Conservation (phyloP, 2,797 vertebrate species). For the Pampus argenteus region DNA sequence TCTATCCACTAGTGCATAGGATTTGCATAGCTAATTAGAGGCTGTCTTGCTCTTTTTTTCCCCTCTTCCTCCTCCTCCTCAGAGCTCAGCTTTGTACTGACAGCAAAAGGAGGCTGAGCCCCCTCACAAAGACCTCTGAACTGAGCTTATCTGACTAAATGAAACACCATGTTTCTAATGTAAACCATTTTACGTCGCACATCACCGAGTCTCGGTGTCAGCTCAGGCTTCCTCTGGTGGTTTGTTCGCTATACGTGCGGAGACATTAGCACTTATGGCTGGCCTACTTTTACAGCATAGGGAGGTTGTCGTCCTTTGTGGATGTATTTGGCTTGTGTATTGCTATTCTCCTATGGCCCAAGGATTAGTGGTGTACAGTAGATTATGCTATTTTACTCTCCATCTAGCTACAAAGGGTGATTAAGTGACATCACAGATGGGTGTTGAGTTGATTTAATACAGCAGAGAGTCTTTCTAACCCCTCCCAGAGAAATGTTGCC, state of each 20-base stretch:
- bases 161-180: conserved; percentile 76
- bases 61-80: conserved; percentile 50
- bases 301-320: conserved; percentile 49
- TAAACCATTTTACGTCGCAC: conserved; percentile 75
- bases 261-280: conserved; percentile 38
- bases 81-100: conserved; percentile 82
- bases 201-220: conserved; percentile 59
- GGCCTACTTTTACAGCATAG: conserved; percentile 64
- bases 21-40: conserved; percentile 88
- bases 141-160: conserved; percentile 82
- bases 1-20: conserved; percentile 75
- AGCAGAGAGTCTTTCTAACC: neutral
- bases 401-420: conserved; percentile 29
- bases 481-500: conserved; percentile 1
- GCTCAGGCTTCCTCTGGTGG: conserved; percentile 47
- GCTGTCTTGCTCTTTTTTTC: conserved; percentile 55
- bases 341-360: conserved; percentile 24
- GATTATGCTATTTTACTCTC: conserved; percentile 47
- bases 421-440: conserved; percentile 40
- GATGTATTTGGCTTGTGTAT: conserved; percentile 41
- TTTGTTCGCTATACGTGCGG: neutral
- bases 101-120: conserved; percentile 79
- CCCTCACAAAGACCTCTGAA: conserved; percentile 75
- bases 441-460: conserved; percentile 12
- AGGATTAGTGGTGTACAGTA: conserved; percentile 59